Percentiles rank a stretch among this genome's conserved stretches.
Evolutionary conservation across 1,140 invertebrate genomes (phyloP).

Genomic region (Drosophila nigromelanica): DNA sequence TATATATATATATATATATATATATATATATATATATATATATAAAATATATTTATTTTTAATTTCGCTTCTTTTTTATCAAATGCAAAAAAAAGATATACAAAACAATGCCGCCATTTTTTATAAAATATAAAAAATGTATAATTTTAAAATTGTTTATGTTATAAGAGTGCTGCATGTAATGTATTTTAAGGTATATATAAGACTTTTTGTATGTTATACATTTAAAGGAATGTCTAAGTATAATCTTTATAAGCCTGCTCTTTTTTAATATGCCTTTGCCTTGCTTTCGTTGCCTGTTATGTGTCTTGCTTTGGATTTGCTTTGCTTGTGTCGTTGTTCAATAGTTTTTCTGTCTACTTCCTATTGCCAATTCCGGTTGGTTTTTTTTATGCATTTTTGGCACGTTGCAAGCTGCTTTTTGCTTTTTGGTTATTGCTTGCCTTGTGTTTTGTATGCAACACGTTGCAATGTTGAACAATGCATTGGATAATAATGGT

Average conservation of each 20-base stretch:
- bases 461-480: slow-evolving; percentile 53
- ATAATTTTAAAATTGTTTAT: background rate
- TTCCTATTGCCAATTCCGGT: slow-evolving; percentile 24
- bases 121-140: too few species aligned
- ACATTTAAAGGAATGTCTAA: slow-evolving; percentile 9
- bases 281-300: slow-evolving; percentile 38
- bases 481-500: slow-evolving; percentile 50
- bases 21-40: too few species aligned
- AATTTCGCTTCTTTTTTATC: background rate
- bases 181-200: slow-evolving; percentile 12
- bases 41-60: slow-evolving; percentile 6
- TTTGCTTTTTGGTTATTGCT: slow-evolving; percentile 47
- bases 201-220: slow-evolving; percentile 11
- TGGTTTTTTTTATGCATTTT: slow-evolving; percentile 55
- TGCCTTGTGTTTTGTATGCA: slow-evolving; percentile 55
- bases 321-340: slow-evolving; percentile 29
- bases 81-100: slow-evolving; percentile 5
- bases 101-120: slow-evolving; percentile 15
- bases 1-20: too few species aligned
- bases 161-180: slow-evolving; percentile 12
- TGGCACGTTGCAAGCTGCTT: slow-evolving; percentile 52
- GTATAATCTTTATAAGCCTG: slow-evolving; percentile 16
- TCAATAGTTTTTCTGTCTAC: slow-evolving; percentile 26
- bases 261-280: slow-evolving; percentile 9
- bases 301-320: slow-evolving; percentile 19